Evolutionary conservation across 1,140 invertebrate genomes (phyloP).

Genomic region (Lerema accius): DNA sequence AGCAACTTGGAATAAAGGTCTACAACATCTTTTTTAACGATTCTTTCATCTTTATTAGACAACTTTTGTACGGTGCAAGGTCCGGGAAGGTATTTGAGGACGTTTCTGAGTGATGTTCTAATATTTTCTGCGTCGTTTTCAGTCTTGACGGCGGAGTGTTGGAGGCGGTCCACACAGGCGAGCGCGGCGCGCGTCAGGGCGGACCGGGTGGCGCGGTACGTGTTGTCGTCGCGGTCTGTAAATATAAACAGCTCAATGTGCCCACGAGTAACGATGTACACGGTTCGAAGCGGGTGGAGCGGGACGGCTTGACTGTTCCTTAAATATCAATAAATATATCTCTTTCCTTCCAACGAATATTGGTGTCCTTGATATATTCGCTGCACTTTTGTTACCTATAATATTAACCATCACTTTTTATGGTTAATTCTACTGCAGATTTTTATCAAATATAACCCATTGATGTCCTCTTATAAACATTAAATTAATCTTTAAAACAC

Average conservation of each 20-base stretch:
- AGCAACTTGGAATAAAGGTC: slow-evolving; percentile 48
- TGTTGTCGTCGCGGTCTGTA: slow-evolving; percentile 47
- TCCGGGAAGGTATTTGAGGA: slow-evolving; percentile 82
- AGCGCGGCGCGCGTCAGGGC: slow-evolving; percentile 29
- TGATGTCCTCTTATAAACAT: no score
- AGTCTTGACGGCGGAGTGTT: slow-evolving; percentile 66
- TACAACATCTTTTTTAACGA: slow-evolving; percentile 35
- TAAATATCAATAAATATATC: slow-evolving; percentile 7
- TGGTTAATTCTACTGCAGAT: no score
- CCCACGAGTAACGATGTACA: slow-evolving; percentile 61
- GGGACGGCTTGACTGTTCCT: not conserved
- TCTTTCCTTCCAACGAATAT: no score
- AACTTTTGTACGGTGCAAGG: slow-evolving; percentile 86
- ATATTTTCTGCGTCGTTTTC: slow-evolving; percentile 69
- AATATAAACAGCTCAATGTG: slow-evolving; percentile 73
- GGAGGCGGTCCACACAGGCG: slow-evolving; percentile 49
- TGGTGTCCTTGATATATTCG: not conserved
- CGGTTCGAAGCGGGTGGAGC: slow-evolving; percentile 8
- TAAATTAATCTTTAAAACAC: no score
- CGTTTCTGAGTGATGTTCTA: slow-evolving; percentile 42
- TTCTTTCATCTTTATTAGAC: slow-evolving; percentile 42
- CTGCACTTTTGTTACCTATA: not conserved
- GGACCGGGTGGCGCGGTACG: slow-evolving; percentile 7
- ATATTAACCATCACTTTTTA: not conserved
- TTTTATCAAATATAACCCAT: no score